Base-by-base conservation (phyloP, 2,113 vertebrate species). In the Sander vitreus region DNA sequence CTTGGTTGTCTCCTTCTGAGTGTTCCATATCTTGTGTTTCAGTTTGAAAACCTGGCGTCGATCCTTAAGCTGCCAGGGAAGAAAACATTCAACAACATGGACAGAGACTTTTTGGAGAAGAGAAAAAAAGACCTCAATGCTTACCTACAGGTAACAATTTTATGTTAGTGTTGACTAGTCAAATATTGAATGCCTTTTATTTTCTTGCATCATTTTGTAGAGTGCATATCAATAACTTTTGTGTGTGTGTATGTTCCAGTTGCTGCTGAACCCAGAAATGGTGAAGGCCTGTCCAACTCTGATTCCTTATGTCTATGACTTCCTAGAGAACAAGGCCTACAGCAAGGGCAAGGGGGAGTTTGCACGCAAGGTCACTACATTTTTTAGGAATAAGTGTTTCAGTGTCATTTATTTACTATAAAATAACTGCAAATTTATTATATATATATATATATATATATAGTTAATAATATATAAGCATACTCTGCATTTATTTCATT, bases 31-130 rank as follows among this genome's bases (percentile, higher is more conserved):
- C 1, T 68, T 90, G 78, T 87, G 70, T 58, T 93, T 60, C 87
- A 99, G 98, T 99, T 99, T 96, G 97, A 99, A 93, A 97, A 97
- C 92, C 94, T 99, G 65, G 94, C 95, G 65, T 96, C 95, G 55
- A 94, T 96, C 80, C 94, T 99, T 73, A 99, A 97, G 88, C 97
- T 99, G 93, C 98, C 98, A 18, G 98, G 98, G n/a, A 99, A 99
- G 89, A 99, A 98, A 93, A 99, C 98, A 15, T 99, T 99, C 90
- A 99, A 99, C 94, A 99, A 99, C 87, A 99, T 99, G 98, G 98
- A 99, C 94, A 96, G 96, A 95, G 98, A 99, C 66, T 99, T 99
- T 90, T 92, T 99, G 90, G 98, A 99, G 90, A 99, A 97, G 88
- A 97, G 98, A 74, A 99, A 99, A 92, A 99, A 97, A 79, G 98